These are phyloP conservation scores for Leptodactylus fallax DNA, from an alignment of 2,797 vertebrate genomes.

Conservation along the genomic window DNA sequence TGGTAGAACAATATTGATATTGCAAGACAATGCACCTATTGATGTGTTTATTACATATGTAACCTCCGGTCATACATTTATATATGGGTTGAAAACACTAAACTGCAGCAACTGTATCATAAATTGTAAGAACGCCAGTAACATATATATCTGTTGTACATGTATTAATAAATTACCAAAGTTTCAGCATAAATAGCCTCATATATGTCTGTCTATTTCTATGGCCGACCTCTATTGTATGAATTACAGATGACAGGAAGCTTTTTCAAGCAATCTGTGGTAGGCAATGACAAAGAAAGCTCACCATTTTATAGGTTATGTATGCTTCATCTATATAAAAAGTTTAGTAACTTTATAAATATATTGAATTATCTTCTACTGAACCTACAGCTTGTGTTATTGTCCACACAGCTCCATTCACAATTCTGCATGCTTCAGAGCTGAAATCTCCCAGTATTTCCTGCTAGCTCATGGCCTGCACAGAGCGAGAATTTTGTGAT, in stretches of 20 bases:
- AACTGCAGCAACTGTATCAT: conserved; percentile 1
- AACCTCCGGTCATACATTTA: not conserved
- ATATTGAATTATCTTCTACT: too few relatives aligned
- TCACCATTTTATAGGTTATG: too few relatives aligned
- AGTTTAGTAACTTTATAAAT: too few relatives aligned
- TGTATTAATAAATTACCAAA: not conserved
- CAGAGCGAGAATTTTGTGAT: too few relatives aligned
- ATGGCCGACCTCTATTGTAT: not conserved
- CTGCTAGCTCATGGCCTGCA: too few relatives aligned
- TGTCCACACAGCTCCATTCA: too few relatives aligned
- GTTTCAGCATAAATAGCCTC: conserved; percentile 1
- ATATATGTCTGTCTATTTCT: not conserved
- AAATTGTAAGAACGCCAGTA: not conserved
- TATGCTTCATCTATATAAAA: too few relatives aligned
- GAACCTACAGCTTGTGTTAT: too few relatives aligned
- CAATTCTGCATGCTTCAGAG: too few relatives aligned
- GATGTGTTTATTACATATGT: not conserved
- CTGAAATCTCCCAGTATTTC: too few relatives aligned
- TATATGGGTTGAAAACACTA: conserved; percentile 39
- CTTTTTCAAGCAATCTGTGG: not conserved
- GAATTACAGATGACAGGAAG: too few relatives aligned
- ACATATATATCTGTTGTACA: conserved; percentile 13
- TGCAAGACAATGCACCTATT: not conserved
- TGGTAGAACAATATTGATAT: conserved; percentile 4
- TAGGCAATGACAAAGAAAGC: too few relatives aligned